Evolutionary conservation across 2,888 invertebrate species (phyloP), one percentile per base, ranked within the genome.

Genomic region (Xestobium rufovillosum): DNA sequence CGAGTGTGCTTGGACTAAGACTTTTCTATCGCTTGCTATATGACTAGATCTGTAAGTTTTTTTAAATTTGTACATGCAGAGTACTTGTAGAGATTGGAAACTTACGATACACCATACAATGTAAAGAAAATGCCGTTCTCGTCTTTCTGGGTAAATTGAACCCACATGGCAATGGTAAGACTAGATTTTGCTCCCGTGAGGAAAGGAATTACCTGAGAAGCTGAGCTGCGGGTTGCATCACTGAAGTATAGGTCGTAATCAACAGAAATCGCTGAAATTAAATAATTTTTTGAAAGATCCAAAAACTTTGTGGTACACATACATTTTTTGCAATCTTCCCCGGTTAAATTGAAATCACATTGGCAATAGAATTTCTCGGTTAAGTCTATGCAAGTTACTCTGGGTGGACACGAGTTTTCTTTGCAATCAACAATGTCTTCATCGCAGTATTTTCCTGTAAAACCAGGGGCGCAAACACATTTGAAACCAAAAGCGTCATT

Each of bases 231-330:
- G 9, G 84, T 72, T 29, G 87, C 80, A 60, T 95, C 92, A 55
- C 90, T 88, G 67, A 97, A 94, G 76, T 89, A 90, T 6, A 97
- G 70, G 61, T 97, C 96, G 63, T 96, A 97, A 66, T 96, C 92
- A n/a, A 92, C 89, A 67, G 92, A 92, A 51, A 96, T 88, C n/a
- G 89, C 90, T 90, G 68, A 26, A 76, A 73, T 50, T 38, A 43
- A 51, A 49, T 19, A 37, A 19, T 35, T n/a, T n/a, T n/a, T n/a
- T n/a, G n/a, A 41, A 29, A 43, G 23, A 40, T 19, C 27, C 10
- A 14, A 25, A 12, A 34, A 30, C 26, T 38, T 36, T 9, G 38
- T 34, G 4, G 30, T 36, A 11, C 12, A 60, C 76, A 72, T 74
- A 91, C 90, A 83, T 74, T 96, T 96, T 59, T 92, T 77, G 57